A percentile compares a stretch with the other conserved stretches of the same genome.
Evolutionary conservation across 2,113 vertebrate genomes (phyloP).

Genomic region (Pygoscelis antarcticus): DNA sequence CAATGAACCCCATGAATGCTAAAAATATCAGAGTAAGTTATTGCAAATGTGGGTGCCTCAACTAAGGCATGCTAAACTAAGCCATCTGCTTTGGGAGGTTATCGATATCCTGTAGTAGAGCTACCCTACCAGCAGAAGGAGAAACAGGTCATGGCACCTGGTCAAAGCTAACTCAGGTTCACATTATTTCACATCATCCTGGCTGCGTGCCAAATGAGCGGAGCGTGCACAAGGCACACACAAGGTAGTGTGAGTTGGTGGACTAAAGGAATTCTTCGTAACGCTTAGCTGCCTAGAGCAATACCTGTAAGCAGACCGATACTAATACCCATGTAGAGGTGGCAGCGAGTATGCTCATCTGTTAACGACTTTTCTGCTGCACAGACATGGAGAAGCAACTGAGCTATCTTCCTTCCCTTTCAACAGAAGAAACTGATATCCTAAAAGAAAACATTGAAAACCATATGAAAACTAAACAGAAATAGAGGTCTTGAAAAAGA

Average conservation of each 20-base stretch:
- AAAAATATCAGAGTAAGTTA: neutral
- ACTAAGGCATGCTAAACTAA: neutral
- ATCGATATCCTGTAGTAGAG: neutral
- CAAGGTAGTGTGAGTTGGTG: rapidly evolving
- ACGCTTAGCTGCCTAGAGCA: neutral
- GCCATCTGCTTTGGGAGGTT: neutral
- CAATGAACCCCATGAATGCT: neutral
- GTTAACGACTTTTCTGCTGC: slow-evolving; percentile 47
- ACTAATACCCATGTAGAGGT: slow-evolving; percentile 49
- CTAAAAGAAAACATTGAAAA: slow-evolving; percentile 66
- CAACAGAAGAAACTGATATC: slow-evolving; percentile 59
- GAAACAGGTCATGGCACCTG: neutral
- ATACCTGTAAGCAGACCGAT: slow-evolving; percentile 53
- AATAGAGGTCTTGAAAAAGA: slow-evolving; percentile 22
- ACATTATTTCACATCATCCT: neutral
- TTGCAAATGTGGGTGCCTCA: neutral
- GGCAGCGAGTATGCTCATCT: slow-evolving; percentile 41
- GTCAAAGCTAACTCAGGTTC: neutral
- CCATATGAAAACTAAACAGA: slow-evolving; percentile 50
- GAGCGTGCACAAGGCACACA: neutral
- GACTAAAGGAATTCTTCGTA: neutral
- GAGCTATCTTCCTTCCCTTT: slow-evolving; percentile 64
- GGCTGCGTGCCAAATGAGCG: neutral
- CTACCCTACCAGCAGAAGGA: neutral
- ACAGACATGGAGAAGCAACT: slow-evolving; percentile 62